Evolutionary conservation across 2,888 invertebrate species (phyloP).

Genomic region (Sphaerophoria rueppellii): DNA sequence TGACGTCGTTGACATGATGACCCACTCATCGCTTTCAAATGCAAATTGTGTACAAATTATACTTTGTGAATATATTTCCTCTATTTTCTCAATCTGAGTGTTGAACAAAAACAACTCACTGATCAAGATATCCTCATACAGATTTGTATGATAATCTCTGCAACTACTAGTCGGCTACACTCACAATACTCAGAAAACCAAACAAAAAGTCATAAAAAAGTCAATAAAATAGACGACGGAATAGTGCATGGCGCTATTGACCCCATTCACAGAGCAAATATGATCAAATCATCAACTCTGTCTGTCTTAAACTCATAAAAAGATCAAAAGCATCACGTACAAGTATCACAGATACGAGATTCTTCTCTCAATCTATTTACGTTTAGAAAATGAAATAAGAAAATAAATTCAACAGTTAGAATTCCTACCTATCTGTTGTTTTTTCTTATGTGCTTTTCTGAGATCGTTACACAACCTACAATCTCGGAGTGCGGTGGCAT

Average conservation of each 20-base stretch:
- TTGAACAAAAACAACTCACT: constrained; percentile 19
- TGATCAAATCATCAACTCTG: constrained; percentile 29
- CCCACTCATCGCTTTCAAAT: constrained; percentile 57
- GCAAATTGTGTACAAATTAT: constrained; percentile 43
- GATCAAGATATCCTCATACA: constrained; percentile 25
- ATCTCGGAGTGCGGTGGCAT: constrained; percentile 17
- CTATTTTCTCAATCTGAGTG: constrained; percentile 1
- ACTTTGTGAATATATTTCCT: background rate
- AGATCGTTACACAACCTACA: constrained; percentile 58
- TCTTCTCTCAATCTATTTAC: constrained; percentile 41
- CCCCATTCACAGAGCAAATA: constrained; percentile 53
- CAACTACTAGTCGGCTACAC: background rate
- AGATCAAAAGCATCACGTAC: constrained; percentile 61
- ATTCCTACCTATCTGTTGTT: constrained; percentile 10
- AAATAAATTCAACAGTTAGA: background rate
- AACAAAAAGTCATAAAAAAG: constrained; percentile 15
- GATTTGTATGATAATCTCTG: constrained; percentile 45
- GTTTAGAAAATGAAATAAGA: constrained; percentile 18
- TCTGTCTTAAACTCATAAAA: constrained; percentile 27
- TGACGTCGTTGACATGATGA: constrained; percentile 46
- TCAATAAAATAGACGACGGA: constrained; percentile 41
- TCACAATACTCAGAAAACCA: background rate
- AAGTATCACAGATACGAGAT: constrained; percentile 34
- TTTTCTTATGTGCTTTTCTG: background rate
- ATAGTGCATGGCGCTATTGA: constrained; percentile 54